Evolutionary conservation across 2,113 vertebrate genomes (phyloP).

Genomic region (Rhea americana): DNA sequence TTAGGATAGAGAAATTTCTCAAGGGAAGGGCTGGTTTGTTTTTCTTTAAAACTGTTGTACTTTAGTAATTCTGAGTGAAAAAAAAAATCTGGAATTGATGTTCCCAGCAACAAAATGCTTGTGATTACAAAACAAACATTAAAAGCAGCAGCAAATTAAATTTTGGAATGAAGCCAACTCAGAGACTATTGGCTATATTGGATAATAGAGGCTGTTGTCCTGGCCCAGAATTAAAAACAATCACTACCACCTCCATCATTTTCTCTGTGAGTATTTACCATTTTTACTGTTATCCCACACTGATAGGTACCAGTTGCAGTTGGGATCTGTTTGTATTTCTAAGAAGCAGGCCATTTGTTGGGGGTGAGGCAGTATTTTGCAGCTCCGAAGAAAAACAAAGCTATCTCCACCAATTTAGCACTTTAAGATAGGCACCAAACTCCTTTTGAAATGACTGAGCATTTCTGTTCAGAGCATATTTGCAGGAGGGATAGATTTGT

Average conservation of each 20-base stretch:
- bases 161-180: background rate
- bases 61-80: background rate
- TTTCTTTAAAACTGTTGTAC: background rate
- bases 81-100: background rate
- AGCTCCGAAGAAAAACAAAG: background rate
- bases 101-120: background rate
- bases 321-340: background rate
- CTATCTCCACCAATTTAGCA: background rate
- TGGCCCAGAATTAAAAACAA: background rate
- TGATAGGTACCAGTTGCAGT: background rate
- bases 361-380: background rate
- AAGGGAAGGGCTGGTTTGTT: background rate
- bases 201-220: background rate
- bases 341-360: background rate
- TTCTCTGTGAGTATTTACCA: background rate
- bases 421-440: background rate
- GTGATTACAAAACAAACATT: slow-evolving; percentile 13
- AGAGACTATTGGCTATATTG: background rate
- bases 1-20: background rate
- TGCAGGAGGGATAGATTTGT: background rate
- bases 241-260: background rate
- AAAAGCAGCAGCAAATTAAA: slow-evolving; percentile 13
- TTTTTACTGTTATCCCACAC: background rate
- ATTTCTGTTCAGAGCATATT: background rate
- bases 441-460: background rate